Base-by-base conservation (phyloP, 2,797 vertebrate genomes). In the Poecilia picta region DNA sequence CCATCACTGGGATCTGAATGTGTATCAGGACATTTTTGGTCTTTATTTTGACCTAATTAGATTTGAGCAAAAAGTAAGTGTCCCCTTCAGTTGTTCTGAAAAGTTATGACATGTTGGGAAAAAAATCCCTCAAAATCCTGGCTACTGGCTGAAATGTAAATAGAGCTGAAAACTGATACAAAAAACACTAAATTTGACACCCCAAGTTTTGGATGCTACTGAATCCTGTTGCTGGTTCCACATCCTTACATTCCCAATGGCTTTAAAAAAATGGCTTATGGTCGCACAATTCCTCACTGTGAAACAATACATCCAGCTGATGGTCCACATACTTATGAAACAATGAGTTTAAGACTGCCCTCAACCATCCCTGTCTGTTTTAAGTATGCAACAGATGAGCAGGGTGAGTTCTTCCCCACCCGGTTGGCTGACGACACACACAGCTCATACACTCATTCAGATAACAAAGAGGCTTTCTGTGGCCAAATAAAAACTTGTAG, bases 381-480 rank as follows among this genome's bases (percentile, higher is more conserved):
- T 84, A 81, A 75, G 87, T 57, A 83, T 75, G 77, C 74, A 83
- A 87, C 83, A 64, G 71, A 83, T 28, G 77, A 81, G 75, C 89
- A 90, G 76, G 79, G 81, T 43, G 87, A 90, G 80, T 76, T 78
- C 43, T 80, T 20, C 71, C 78, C 75, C 64, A 46, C 73, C 81
- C 81, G n/a, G 78, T 15, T 47, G 72, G 74, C 87, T 33, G 82
- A 81, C 77, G 49, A 85, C 87, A 83, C 83, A 90, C 86, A 89
- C 86, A 85, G 85, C 87, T 81, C 87, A 87, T 73, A 72, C 79
- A 75, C 88, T 89, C 53, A 93, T 92, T 93, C 91, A 92, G 83
- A 79, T 72, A 76, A 87, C 88, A 87, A 89, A 73, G 79, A 87
- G 62, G 88, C 87, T 85, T 87, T 85, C 75, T 45, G 4, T 45